Base-by-base conservation (phyloP, 30 jellyfish, hydroid and myxozoan species). In the Cassiopea andromeda region DNA sequence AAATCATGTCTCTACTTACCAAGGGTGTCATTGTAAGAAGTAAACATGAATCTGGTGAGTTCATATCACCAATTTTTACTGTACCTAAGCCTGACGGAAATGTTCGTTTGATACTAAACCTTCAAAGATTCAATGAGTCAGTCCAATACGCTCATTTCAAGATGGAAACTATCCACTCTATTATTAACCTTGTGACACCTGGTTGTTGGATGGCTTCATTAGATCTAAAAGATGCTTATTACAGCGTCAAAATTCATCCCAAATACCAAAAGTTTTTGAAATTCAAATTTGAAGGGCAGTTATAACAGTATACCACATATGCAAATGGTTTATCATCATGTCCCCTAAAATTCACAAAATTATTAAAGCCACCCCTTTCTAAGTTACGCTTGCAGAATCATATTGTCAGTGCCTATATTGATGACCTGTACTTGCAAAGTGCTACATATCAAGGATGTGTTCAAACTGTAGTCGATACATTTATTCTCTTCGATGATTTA, bases 81-180 rank as follows among this genome's bases (percentile, higher is more conserved):
- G 92, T 81, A 1, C 92, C 96, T 27, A 80, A 81, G 44, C 71
- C 46, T 46, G 96, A 89, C 58, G 73, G 87, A 44, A 75, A 60
- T 13, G 47, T 73, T 70, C 85, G 89, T 47, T 50, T 90, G 27
- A 78, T 74, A 38, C 47, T 90, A 4, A 90, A 80, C 74, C 85
- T 79, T 12, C 67, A 88, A 19, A 38, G 0, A 9, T 19, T 54
- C 45, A 27, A 48, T 6, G 60, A 13, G 0, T 82, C 10, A 16
- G 78, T 81, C 44, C 45, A 59, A 44, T 72, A 60, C 46, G 49
- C 60, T 0, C 92, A 80, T 80, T 89, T 89, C 46, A 89, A 89
- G 64, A 89, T 89, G 88, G 92, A 80, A 44, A 69, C 89, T 27
- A 54, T 79, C 60, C 58, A 82, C 83, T 61, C 74, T 69, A n/a